Conservation (phyloP, 2,888 invertebrate species). For the Caenorhabditis plicata region DNA sequence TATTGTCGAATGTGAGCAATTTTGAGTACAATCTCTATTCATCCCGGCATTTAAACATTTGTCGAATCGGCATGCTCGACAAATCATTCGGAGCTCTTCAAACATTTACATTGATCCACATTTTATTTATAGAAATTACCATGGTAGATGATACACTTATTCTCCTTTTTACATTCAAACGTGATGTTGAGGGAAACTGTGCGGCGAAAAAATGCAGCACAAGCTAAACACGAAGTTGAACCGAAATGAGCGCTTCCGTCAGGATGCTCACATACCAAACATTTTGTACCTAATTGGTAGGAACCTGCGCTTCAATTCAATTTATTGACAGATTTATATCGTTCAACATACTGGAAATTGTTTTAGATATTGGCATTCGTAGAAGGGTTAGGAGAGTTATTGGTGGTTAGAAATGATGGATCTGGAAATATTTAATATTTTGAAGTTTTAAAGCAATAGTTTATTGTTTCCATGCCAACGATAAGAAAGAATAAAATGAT, state of each 20-base stretch:
- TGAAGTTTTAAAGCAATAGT: no score
- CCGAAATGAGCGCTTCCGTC: conserved; percentile 49
- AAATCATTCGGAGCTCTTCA: conserved; percentile 52
- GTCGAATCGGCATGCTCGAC: conserved; percentile 47
- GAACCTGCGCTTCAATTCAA: no score
- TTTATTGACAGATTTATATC: no score
- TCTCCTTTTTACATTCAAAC: conserved; percentile 44
- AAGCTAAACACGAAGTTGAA: conserved; percentile 49
- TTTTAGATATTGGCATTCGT: no score
- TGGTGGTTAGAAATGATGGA: no score
- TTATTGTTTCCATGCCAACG: no score
- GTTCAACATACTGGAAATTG: no score
- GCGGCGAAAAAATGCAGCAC: conserved; percentile 53
- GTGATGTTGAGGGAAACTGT: conserved; percentile 43
- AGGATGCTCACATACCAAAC: conserved; percentile 46
- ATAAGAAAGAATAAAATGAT: no score
- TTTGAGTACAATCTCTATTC: conserved; percentile 41
- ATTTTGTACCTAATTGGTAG: no score
- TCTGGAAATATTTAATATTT: no score
- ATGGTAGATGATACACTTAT: conserved; percentile 40
- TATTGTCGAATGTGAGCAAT: no score
- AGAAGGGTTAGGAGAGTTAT: no score
- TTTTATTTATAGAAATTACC: conserved; percentile 17
- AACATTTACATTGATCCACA: background rate
- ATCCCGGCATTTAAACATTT: conserved; percentile 48